These are phyloP conservation scores for Smithornis capensis DNA, from an alignment of 2,113 vertebrate species.

Conservation along the genomic window DNA sequence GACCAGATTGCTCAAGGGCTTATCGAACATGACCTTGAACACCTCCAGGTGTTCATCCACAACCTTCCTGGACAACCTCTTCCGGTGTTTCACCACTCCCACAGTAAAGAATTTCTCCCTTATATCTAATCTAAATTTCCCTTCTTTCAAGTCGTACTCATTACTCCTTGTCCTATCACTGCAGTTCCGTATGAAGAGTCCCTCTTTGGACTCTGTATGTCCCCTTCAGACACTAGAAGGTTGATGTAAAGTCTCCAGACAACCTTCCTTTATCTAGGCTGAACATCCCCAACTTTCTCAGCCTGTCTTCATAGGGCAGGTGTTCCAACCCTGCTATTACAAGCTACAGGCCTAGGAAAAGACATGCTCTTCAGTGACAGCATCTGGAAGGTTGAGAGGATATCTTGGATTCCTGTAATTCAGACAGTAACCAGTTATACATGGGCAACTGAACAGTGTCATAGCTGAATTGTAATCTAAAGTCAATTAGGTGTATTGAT, in stretches of 20 bases:
- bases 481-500: background rate
- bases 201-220: background rate
- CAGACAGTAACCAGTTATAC: background rate
- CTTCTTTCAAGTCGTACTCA: background rate
- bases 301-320: background rate
- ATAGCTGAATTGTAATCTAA: background rate
- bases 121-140: background rate
- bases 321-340: background rate
- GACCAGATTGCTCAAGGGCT: background rate
- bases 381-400: background rate
- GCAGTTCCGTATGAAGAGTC: background rate
- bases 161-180: background rate
- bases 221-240: background rate
- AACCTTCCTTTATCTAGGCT: background rate
- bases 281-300: background rate
- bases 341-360: background rate
- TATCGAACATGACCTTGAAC: background rate
- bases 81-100: background rate
- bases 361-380: background rate
- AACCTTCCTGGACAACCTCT: background rate
- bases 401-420: background rate
- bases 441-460: background rate
- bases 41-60: background rate
- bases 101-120: background rate
- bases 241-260: background rate